Percentiles rank a stretch among this genome's conserved stretches.
phyloP scores from a whole-genome alignment of 2,888 invertebrate genomes.

The Aspidiotus rigidus region DNA sequence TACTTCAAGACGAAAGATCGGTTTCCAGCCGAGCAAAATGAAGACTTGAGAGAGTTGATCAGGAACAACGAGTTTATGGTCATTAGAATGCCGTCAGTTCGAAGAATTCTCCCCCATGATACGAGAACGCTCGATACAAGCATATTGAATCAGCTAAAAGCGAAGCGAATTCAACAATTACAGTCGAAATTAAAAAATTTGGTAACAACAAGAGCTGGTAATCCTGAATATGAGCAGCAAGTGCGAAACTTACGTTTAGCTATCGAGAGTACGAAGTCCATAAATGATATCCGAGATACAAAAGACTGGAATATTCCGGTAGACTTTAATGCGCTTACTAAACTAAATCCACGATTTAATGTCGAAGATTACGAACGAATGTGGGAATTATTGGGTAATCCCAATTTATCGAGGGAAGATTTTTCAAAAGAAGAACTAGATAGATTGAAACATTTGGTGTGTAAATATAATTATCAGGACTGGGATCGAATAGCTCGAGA shows the following conservation, averaged over 20 bases:
- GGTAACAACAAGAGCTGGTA: background rate
- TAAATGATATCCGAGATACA: background rate
- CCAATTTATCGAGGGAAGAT: background rate
- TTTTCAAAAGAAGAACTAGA: slow-evolving; percentile 14
- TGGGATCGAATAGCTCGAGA: slow-evolving; percentile 24
- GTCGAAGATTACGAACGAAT: slow-evolving; percentile 23
- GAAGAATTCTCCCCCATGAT: slow-evolving; percentile 12
- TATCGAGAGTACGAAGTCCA: background rate
- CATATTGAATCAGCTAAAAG: slow-evolving; percentile 16
- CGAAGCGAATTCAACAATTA: slow-evolving; percentile 20
- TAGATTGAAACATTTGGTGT: slow-evolving; percentile 5
- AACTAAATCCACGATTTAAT: background rate
- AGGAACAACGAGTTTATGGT: slow-evolving; percentile 3
- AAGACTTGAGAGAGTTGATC: slow-evolving; percentile 7
- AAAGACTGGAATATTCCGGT: slow-evolving; percentile 16
- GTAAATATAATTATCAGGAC: slow-evolving; percentile 10
- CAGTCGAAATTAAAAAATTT: slow-evolving; percentile 5
- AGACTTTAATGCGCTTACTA: slow-evolving; percentile 7
- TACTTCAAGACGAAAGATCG: slow-evolving; percentile 21
- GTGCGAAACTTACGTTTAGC: background rate
- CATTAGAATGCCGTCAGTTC: slow-evolving; percentile 5
- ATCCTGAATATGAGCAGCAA: background rate
- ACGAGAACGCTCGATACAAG: background rate
- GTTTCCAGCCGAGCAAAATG: slow-evolving; percentile 16
- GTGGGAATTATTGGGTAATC: slow-evolving; percentile 40